A percentile compares a stretch with the other conserved stretches of the same genome.
phyloP scores from a whole-genome alignment of 1,140 invertebrate species.

The Megathymus violae region DNA sequence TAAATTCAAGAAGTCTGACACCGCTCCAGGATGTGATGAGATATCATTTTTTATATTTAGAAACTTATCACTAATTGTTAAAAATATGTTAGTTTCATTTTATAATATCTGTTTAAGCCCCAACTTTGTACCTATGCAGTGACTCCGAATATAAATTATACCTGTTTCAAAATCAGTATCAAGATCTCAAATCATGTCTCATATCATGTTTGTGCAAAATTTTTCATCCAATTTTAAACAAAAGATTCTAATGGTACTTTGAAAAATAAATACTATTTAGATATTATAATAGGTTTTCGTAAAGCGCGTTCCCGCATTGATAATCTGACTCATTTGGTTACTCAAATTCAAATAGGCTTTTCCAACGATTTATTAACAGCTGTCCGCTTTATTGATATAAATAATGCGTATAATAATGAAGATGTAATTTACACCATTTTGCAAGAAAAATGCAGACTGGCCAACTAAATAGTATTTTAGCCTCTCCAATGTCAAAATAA shows the following conservation, averaged over 20 bases:
- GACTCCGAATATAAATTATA: constrained; percentile 53
- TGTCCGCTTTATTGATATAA: constrained; percentile 7
- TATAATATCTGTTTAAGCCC: constrained; percentile 21
- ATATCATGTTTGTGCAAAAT: constrained; percentile 39
- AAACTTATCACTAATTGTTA: constrained; percentile 32
- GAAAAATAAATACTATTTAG: constrained; percentile 33
- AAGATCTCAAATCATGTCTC: constrained; percentile 5
- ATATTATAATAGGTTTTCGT: constrained; percentile 28
- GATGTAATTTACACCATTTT: too few relatives aligned
- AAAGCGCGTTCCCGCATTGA: constrained; percentile 34
- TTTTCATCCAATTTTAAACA: constrained; percentile 35
- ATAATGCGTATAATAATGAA: constrained; percentile 16
- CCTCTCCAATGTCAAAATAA: too few relatives aligned
- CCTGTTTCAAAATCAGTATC: constrained; percentile 49
- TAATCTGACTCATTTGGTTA: constrained; percentile 28
- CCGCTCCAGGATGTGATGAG: constrained; percentile 39
- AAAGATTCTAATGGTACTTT: constrained; percentile 37
- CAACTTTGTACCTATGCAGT: constrained; percentile 30
- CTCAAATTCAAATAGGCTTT: constrained; percentile 36
- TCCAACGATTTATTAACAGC: constrained; percentile 10
- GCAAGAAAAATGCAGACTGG: too few relatives aligned
- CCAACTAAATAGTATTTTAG: too few relatives aligned
- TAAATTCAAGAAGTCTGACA: constrained; percentile 43
- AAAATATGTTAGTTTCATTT: constrained; percentile 20
- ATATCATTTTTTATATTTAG: constrained; percentile 47